Evolutionary conservation across 2,888 invertebrate genomes (phyloP), one percentile per base, ranked within the genome.

Genomic region (Electrophaes corylata): DNA sequence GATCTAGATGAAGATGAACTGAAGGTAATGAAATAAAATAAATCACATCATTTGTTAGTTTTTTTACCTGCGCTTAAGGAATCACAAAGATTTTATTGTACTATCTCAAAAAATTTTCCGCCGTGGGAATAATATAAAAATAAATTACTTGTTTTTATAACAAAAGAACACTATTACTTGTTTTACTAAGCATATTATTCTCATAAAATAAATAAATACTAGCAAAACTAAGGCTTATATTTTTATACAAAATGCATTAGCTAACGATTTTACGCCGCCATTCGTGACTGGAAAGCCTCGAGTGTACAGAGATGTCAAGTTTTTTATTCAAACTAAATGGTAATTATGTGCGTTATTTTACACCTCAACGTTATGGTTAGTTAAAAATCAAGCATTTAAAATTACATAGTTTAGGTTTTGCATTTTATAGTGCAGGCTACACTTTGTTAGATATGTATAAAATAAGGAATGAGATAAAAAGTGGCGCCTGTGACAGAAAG

Each of bases 291-390:
- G 66, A n/a, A 65, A 70, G 60, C 68, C 72, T 64, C 70, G 55
- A 45, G 71, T 73, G 75, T 75, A 72, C 66, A 68, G 72, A 76
- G 73, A 76, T 76, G 79, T 81, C 81, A 76, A 67, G 60, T 68
- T 75, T 76, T 69, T 26, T 35, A 39, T 20, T 18, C 37, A 37
- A 40, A 43, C 37, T 29, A 31, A 44, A 46, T 40, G 59, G 41
- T 54, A 55, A 59, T 55, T 55, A 47, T 11, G 31, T 47, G 51
- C 41, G 59, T 59, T 63, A 60, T 60, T 64, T 66, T 55, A 55
- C 57, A 52, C 62, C 60, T 64, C 46, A 44, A 8, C n/a, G 35
- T 19, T 44, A 53, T 19, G 31, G 35, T 31, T 26, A 26, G 37
- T 40, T 49, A 49, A 53, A 44, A 53, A 39, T 20, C 29, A 40